These are phyloP conservation scores for Silvanus unidentatus DNA, from an alignment of 2,888 invertebrate species.

Conservation along the genomic window DNA sequence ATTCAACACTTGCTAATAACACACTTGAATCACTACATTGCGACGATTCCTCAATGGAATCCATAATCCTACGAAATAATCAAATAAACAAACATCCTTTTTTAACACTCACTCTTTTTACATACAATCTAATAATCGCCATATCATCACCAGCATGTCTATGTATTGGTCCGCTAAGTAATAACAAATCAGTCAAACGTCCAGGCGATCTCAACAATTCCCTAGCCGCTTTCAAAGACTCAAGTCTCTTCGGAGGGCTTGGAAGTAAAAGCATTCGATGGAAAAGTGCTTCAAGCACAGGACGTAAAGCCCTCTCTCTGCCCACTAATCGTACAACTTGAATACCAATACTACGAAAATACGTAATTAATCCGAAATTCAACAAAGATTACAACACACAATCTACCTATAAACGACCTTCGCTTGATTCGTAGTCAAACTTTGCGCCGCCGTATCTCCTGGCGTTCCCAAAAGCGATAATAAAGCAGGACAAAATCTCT, in stretches of 20 bases:
- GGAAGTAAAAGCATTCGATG: slow-evolving; percentile 89
- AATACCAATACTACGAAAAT: slow-evolving; percentile 67
- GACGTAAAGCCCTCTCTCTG: slow-evolving; percentile 76
- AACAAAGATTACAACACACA: not conserved
- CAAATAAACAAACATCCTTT: not conserved
- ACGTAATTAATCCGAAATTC: not conserved
- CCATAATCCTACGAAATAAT: slow-evolving; percentile 69
- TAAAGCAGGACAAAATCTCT: slow-evolving; percentile 84
- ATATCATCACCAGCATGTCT: slow-evolving; percentile 69
- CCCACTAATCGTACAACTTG: slow-evolving; percentile 85
- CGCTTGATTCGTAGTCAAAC: slow-evolving; percentile 76
- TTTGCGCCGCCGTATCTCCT: slow-evolving; percentile 68
- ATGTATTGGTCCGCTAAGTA: slow-evolving; percentile 54
- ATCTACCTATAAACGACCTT: slow-evolving; percentile 80
- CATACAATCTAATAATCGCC: slow-evolving; percentile 75
- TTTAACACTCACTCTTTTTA: not conserved
- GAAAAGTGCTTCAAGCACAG: slow-evolving; percentile 87
- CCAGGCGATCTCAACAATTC: slow-evolving; percentile 77
- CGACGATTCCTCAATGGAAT: slow-evolving; percentile 90
- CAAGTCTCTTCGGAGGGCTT: slow-evolving; percentile 75
- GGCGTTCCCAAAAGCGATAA: slow-evolving; percentile 86
- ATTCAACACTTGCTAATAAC: slow-evolving; percentile 74
- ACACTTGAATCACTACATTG: slow-evolving; percentile 70
- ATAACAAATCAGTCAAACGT: slow-evolving; percentile 65
- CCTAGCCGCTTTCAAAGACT: slow-evolving; percentile 75